Percentiles rank a stretch among this genome's conserved stretches.
These are phyloP conservation scores for Saguinus imperator DNA, from an alignment of 2,113 vertebrate genomes.

Conservation along the genomic window DNA sequence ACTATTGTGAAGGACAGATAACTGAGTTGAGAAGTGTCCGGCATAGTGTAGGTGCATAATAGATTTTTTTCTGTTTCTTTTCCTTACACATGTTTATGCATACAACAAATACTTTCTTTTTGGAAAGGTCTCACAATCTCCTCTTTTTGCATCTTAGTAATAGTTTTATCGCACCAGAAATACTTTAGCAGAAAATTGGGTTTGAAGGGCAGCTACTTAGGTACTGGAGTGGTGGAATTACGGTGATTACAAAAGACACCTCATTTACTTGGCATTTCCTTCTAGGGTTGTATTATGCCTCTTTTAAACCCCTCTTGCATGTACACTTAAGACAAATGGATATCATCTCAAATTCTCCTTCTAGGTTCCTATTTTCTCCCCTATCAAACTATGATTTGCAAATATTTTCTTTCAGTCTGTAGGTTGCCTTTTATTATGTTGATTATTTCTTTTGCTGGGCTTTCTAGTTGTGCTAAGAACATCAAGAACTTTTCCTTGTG, in stretches of 20 bases:
- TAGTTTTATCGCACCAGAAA: background rate
- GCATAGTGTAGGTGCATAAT: background rate
- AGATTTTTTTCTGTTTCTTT: background rate
- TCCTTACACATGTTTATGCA: background rate
- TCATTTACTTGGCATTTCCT: background rate
- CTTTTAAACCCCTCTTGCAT: background rate
- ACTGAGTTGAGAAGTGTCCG: background rate
- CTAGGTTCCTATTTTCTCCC: background rate
- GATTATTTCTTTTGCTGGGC: background rate
- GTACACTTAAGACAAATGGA: background rate
- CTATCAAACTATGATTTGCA: background rate
- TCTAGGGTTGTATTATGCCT: accelerated
- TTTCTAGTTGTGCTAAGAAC: background rate
- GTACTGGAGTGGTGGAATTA: background rate
- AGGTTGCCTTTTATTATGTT: background rate
- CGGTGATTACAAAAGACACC: background rate
- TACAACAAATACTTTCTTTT: background rate
- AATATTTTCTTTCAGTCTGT: background rate
- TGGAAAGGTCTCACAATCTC: background rate
- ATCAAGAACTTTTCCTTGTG: background rate
- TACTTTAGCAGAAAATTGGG: background rate
- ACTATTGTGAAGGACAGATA: background rate
- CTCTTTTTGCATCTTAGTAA: background rate
- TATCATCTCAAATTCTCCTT: background rate
- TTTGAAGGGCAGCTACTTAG: background rate